Percentiles rank a stretch among this genome's conserved stretches.
Conservation (phyloP, 2,797 vertebrate species). For the Allochrocebus solatus region DNA sequence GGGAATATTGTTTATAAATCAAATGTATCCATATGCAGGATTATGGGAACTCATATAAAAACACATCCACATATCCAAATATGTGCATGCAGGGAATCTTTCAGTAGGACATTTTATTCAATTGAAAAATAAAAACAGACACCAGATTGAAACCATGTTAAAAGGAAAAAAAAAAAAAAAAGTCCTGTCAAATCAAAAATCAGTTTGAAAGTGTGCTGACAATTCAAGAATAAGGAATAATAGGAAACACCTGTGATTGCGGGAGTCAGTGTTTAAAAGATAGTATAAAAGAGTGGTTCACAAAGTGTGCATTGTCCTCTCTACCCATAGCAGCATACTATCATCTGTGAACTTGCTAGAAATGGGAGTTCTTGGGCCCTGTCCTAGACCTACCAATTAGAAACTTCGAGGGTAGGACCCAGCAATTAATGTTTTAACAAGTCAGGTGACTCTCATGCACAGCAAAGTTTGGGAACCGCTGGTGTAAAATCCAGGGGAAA, state of each 20-base stretch:
- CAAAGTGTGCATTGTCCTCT: background rate
- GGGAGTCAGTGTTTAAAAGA: background rate
- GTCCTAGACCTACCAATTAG: background rate
- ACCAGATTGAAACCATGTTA: background rate
- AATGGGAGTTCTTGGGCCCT: background rate
- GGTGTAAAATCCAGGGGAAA: background rate
- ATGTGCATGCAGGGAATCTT: background rate
- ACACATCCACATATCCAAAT: background rate
- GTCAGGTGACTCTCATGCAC: background rate
- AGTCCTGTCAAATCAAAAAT: background rate
- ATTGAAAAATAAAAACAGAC: slow-evolving; percentile 48
- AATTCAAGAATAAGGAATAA: slow-evolving; percentile 15
- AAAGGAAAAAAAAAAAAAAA: slow-evolving; percentile 1
- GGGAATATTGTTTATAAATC: background rate
- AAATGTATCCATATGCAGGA: background rate
- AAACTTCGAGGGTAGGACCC: background rate
- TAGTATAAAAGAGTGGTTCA: background rate
- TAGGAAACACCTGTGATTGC: background rate
- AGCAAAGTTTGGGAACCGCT: background rate
- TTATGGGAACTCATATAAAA: background rate
- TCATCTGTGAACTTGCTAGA: background rate
- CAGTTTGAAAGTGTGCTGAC: background rate
- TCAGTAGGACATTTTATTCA: background rate
- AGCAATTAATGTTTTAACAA: background rate
- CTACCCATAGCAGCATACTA: background rate